Evolutionary conservation across 1,140 invertebrate genomes (phyloP), one percentile per base, ranked within the genome.

Genomic region (Heterodera schachtii): DNA sequence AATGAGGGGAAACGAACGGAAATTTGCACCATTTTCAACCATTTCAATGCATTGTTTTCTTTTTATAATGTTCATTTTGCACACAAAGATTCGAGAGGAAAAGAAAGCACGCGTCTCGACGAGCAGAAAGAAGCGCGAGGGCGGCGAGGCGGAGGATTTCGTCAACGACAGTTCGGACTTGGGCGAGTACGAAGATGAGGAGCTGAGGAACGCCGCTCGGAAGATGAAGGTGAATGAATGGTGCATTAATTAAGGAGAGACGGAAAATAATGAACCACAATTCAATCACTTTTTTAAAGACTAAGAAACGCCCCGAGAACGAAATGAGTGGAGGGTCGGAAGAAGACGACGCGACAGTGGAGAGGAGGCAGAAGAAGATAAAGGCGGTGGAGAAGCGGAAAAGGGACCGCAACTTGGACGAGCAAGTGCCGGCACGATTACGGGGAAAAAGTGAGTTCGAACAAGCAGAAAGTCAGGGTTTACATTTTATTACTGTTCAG

Each of bases 101-200:
- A 66, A 67, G 80, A 84, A 73, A 67, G 82, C 52, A 43, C 47
- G 82, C 43, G 83, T 73, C 3, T 21, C 75, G 43, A 21, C 57
- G 46, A 43, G 60, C 16, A 82, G 73, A 71, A 82, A 82, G 67
- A 77, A 66, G 11, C 67, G 52, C 21, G 81, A 83, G 60, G 81
- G 71, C 4, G 60, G 82, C 41, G 82, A 83, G 47, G 64, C 76
- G 52, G 76, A 78, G n/a, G 82, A 83, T n/a, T 83, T 83, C 66
- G 81, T 83, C 75, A 83, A 83, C 57, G 82, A 83, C 82, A 83
- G 82, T 57, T 83, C 82, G 19, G 82, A 83, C 71, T 57, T 83
- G 60, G 82, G 82, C 13, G 82, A 83, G 49, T 83, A 83, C 74
- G 82, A 57, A 3, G 73, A 84, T 44, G 82, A 75, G 44, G 75